Evolutionary conservation across 2,888 invertebrate species (phyloP).

Genomic region (Prostheceraeus crozeri): DNA sequence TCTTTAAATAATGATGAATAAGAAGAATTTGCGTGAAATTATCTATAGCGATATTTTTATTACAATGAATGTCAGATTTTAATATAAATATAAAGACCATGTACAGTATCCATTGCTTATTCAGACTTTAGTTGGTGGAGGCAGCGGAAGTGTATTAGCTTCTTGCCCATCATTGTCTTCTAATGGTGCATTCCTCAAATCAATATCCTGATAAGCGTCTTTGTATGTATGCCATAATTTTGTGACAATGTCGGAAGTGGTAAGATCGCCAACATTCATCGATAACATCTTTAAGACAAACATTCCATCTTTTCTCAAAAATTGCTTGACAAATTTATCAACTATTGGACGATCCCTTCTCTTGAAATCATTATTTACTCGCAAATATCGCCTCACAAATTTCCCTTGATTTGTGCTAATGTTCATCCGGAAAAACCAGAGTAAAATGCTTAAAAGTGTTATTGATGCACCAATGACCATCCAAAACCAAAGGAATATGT

Average conservation of each 20-base stretch:
- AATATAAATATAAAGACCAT: no score
- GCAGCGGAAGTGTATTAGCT: no score
- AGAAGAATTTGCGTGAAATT: no score
- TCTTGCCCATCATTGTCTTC: not conserved
- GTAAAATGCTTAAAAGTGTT: conserved; percentile 19
- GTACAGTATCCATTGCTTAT: no score
- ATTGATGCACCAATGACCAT: conserved; percentile 20
- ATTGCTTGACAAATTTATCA: conserved; percentile 32
- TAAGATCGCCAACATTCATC: conserved; percentile 37
- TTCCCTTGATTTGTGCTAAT: no score
- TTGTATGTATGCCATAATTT: conserved; percentile 22
- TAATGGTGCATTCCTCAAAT: not conserved
- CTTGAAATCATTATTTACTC: conserved; percentile 13
- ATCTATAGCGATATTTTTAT: no score
- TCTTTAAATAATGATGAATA: no score
- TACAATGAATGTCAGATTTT: no score
- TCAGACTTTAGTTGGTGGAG: no score
- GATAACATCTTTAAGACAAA: conserved; percentile 34
- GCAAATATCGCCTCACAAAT: conserved; percentile 26
- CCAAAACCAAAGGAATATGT: conserved; percentile 39
- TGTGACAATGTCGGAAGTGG: conserved; percentile 28
- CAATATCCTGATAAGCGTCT: not conserved
- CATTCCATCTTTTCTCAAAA: conserved; percentile 35
- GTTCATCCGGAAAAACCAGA: conserved; percentile 32
- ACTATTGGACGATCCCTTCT: not conserved